These are phyloP conservation scores for Chionomys nivalis DNA, from an alignment of 2,113 vertebrate genomes.

Conservation along the genomic window DNA sequence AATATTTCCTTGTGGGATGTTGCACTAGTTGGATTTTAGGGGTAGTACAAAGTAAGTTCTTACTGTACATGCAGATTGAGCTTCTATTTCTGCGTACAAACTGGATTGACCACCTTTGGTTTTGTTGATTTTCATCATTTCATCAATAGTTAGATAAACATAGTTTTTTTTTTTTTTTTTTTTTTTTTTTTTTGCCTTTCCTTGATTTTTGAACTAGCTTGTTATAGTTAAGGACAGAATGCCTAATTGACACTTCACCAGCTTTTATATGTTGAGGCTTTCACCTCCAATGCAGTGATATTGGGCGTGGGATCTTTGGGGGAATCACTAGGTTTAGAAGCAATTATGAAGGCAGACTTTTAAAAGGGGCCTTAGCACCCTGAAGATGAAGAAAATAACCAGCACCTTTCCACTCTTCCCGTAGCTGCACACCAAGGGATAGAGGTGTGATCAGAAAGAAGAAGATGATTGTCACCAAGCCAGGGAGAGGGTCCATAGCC, in stretches of 20 bases:
- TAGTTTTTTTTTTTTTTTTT: not conserved
- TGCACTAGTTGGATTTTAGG: slow-evolving; percentile 27
- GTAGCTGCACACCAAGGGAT: not conserved
- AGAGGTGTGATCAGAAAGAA: not conserved
- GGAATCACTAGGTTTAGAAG: not conserved
- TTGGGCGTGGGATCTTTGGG: not conserved
- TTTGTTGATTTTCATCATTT: slow-evolving; percentile 61
- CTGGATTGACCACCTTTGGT: not conserved
- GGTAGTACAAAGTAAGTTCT: not conserved
- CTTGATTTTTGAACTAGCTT: slow-evolving; percentile 48
- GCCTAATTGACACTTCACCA: not conserved
- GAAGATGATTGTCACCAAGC: not conserved
- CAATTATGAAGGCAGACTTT: not conserved
- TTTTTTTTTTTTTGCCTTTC: not conserved
- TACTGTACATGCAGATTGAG: not conserved
- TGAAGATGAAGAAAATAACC: not conserved
- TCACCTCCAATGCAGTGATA: not conserved
- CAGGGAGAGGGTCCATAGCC: not conserved
- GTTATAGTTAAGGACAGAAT: not conserved
- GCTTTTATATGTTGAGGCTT: not conserved
- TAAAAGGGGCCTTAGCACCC: not conserved
- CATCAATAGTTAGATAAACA: slow-evolving; percentile 25
- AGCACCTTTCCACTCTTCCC: not conserved
- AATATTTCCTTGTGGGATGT: slow-evolving; percentile 18
- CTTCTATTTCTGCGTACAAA: slow-evolving; percentile 46